A percentile compares a stretch with the other conserved stretches of the same genome.
These are phyloP conservation scores for Teinopalpus imperialis DNA, from an alignment of 2,888 invertebrate species.

Conservation along the genomic window DNA sequence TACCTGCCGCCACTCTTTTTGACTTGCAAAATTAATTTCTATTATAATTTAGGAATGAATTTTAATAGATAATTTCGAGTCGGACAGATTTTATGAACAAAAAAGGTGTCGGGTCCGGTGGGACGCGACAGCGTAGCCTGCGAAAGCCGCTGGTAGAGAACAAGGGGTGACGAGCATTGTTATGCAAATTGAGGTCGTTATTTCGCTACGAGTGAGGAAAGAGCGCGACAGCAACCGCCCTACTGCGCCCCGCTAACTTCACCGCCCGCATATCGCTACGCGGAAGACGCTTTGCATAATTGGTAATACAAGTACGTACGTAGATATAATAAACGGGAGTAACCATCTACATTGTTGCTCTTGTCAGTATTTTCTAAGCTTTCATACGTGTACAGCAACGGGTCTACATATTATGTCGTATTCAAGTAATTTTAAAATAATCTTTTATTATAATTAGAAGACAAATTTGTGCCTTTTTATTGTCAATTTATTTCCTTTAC, in stretches of 20 bases:
- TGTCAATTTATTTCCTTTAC: too few species aligned
- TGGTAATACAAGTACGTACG: constrained; percentile 73
- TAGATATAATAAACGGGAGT: constrained; percentile 45
- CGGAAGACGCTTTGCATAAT: constrained; percentile 80
- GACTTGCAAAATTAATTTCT: constrained; percentile 33
- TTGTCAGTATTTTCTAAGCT: constrained; percentile 1
- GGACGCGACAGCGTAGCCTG: constrained; percentile 65
- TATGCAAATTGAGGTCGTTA: constrained; percentile 82
- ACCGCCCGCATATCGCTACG: constrained; percentile 61
- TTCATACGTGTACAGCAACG: background rate
- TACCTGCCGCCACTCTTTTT: constrained; percentile 27
- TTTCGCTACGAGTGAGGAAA: constrained; percentile 80
- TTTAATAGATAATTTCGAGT: constrained; percentile 41
- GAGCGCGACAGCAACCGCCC: constrained; percentile 72
- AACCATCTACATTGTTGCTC: constrained; percentile 26
- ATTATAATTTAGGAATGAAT: constrained; percentile 39
- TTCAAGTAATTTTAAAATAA: too few species aligned
- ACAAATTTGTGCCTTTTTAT: too few species aligned
- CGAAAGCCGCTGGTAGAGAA: constrained; percentile 74
- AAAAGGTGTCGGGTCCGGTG: constrained; percentile 70
- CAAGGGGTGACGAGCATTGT: constrained; percentile 81
- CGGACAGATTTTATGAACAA: constrained; percentile 58
- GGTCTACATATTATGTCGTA: too few species aligned
- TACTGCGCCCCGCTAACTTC: constrained; percentile 47
- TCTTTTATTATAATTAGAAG: too few species aligned